These are phyloP conservation scores for Fistularia commersonii DNA, from an alignment of 2,797 vertebrate species.

Conservation along the genomic window DNA sequence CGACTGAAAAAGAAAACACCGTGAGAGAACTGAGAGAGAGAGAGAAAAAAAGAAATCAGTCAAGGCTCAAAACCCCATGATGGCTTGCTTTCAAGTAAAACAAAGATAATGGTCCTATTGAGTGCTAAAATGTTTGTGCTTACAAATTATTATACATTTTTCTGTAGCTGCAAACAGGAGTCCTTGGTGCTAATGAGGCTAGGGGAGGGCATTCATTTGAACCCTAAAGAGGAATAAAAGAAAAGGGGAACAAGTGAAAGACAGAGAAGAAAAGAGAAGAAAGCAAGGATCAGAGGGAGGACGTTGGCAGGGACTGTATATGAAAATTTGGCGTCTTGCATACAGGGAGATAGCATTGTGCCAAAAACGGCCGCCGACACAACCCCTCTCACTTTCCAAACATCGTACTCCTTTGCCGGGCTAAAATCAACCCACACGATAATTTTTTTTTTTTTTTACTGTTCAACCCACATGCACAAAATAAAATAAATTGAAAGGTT, in stretches of 20 bases:
- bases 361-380: constrained; percentile 73
- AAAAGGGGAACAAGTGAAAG: constrained; percentile 64
- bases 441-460: constrained; percentile 50
- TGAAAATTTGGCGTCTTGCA: constrained; percentile 78
- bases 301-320: constrained; percentile 68
- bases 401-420: constrained; percentile 40
- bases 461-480: constrained; percentile 42
- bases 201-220: constrained; percentile 68
- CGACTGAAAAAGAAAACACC: constrained; percentile 25
- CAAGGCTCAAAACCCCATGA: constrained; percentile 29
- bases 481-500: constrained; percentile 23
- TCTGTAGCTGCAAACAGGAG: constrained; percentile 64
- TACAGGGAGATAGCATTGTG: constrained; percentile 64
- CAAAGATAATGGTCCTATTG: constrained; percentile 52
- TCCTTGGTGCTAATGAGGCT: constrained; percentile 68
- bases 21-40: constrained; percentile 7
- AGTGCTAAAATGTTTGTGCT: constrained; percentile 65
- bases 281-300: constrained; percentile 73
- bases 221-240: constrained; percentile 71
- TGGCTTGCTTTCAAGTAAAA: constrained; percentile 42
- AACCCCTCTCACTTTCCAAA: constrained; percentile 60
- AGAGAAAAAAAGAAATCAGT: constrained; percentile 15
- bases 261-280: constrained; percentile 63
- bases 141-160: constrained; percentile 70
- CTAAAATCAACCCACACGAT: constrained; percentile 47